A percentile compares a stretch with the other conserved stretches of the same genome.
Evolutionary conservation across 2,888 invertebrate genomes (phyloP).

Genomic region (Mesorhabditis belari): DNA sequence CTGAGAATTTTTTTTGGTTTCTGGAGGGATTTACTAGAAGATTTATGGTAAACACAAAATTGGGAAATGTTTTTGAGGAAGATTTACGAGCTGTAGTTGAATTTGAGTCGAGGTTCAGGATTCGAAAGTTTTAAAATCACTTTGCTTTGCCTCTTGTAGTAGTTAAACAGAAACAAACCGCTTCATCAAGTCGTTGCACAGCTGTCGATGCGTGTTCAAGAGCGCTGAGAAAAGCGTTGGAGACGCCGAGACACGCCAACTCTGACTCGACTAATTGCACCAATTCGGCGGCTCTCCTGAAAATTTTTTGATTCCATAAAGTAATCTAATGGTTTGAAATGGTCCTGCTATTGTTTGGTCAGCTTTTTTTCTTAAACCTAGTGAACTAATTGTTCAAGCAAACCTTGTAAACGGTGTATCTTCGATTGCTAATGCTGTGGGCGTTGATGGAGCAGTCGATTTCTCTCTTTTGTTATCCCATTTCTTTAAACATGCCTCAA

Average conservation of each 20-base stretch:
- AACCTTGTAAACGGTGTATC: conserved; percentile 12
- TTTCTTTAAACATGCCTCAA: conserved; percentile 79
- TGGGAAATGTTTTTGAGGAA: no score
- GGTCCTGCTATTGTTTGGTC: background rate
- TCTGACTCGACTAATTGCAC: conserved; percentile 31
- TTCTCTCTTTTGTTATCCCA: conserved; percentile 74
- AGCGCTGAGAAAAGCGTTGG: conserved; percentile 24
- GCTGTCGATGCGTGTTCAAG: conserved; percentile 28
- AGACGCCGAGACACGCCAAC: conserved; percentile 30
- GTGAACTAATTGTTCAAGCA: no score
- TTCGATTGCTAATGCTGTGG: conserved; percentile 15
- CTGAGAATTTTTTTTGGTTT: no score
- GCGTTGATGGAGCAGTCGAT: conserved; percentile 24
- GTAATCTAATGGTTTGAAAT: background rate
- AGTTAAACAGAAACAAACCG: conserved; percentile 12
- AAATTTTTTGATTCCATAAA: background rate
- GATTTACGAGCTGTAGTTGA: no score
- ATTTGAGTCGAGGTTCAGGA: no score
- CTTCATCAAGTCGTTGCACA: conserved; percentile 15
- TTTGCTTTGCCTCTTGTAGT: no score
- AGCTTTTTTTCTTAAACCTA: background rate
- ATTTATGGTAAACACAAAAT: no score
- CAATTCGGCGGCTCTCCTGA: conserved; percentile 26
- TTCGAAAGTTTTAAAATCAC: no score
- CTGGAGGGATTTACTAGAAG: no score